phyloP scores from a whole-genome alignment of 1,140 invertebrate genomes.

The Eufriesea mexicana region DNA sequence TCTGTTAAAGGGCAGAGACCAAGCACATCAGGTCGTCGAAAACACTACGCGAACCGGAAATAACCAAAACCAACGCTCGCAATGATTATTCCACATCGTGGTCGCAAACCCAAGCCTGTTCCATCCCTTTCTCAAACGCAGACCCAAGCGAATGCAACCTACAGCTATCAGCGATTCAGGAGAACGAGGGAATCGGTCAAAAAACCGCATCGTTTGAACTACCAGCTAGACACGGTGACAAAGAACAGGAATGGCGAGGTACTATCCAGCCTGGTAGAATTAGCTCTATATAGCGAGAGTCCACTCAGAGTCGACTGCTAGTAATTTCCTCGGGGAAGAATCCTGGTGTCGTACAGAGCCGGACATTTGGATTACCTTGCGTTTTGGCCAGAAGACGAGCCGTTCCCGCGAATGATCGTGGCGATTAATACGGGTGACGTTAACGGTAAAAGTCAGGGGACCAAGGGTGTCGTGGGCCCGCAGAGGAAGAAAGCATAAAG shows the following conservation, averaged over 20 bases:
- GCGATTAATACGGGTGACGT: constrained; percentile 47
- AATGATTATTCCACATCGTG: no score
- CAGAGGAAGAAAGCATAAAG: neutral
- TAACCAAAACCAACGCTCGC: no score
- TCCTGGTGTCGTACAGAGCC: constrained; percentile 40
- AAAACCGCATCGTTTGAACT: no score
- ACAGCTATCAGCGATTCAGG: no score
- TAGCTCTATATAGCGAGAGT: constrained; percentile 32
- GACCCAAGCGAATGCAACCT: no score
- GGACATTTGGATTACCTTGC: constrained; percentile 26
- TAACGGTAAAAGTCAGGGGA: constrained; percentile 47
- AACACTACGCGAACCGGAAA: no score
- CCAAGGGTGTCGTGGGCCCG: no score
- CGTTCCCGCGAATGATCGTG: constrained; percentile 52
- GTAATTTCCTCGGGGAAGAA: constrained; percentile 70
- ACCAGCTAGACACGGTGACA: constrained; percentile 10
- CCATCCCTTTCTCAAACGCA: no score
- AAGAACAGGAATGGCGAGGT: constrained; percentile 14
- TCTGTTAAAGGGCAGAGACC: no score
- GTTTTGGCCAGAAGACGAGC: constrained; percentile 22
- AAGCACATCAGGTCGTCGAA: no score
- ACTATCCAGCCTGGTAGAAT: constrained; percentile 4
- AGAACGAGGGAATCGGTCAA: no score
- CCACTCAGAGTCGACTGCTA: constrained; percentile 44
- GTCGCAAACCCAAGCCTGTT: no score